Evolutionary conservation across 2,888 invertebrate genomes (phyloP).

Genomic region (Hydraecia micacea): DNA sequence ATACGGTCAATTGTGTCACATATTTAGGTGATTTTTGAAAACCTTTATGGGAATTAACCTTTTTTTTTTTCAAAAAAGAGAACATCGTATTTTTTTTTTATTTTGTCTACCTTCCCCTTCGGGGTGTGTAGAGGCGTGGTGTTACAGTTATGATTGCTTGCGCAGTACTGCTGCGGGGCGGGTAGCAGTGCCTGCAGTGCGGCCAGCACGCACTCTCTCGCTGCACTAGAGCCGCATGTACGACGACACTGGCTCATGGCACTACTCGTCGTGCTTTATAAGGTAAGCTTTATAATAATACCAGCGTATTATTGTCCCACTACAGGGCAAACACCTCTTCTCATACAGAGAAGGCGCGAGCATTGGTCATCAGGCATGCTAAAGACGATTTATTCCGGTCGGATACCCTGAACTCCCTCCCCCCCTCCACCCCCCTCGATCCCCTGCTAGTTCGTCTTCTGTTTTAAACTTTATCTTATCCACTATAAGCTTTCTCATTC

Average conservation of each 20-base stretch:
- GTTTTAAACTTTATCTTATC: too few relatives aligned
- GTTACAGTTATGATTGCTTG: background rate
- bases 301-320: background rate
- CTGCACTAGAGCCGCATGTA: constrained; percentile 96
- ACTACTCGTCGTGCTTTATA: constrained; percentile 97
- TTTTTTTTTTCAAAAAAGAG: too few relatives aligned
- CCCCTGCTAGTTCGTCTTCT: too few relatives aligned
- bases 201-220: constrained; percentile 93
- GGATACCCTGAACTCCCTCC: too few relatives aligned
- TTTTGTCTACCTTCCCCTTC: background rate
- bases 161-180: constrained; percentile 81
- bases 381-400: too few relatives aligned
- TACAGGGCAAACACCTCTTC: background rate
- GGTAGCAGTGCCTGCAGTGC: constrained; percentile 57
- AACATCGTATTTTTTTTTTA: too few relatives aligned
- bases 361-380: background rate
- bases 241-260: constrained; percentile 98
- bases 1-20: too few relatives aligned
- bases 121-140: too few relatives aligned
- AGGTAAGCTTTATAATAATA: constrained; percentile 91
- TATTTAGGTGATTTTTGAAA: too few relatives aligned
- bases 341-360: background rate
- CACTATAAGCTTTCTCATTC: too few relatives aligned
- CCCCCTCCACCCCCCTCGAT: too few relatives aligned
- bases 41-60: too few relatives aligned